Base-by-base conservation (phyloP, 2,113 vertebrate species). In the Oceanites oceanicus region DNA sequence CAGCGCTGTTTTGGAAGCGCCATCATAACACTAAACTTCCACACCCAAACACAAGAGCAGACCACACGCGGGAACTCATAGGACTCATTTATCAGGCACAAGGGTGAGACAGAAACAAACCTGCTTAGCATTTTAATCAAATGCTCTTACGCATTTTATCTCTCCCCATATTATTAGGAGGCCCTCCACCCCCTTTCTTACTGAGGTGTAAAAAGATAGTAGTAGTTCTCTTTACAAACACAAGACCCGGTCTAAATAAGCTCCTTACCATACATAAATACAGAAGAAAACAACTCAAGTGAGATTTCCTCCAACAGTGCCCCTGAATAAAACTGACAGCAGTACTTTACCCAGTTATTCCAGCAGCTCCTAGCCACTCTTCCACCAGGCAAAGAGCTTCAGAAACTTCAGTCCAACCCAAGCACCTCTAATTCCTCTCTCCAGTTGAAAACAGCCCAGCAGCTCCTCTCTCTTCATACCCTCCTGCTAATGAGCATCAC, bases 31-130 rank as follows among this genome's bases (percentile, higher is more conserved):
- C 21, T 23, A 23, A 73, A 55, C 49, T 87, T 58, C 19, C 27
- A 84, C 11, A 7, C 12, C 36, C 71, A 63, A 61, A 66, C 14
- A 32, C 38, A 44, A 20, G 42, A 79, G 8, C 36, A 40, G 23
- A 32, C 22, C 6, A 8, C 0, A 0, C 8, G 34, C 3, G 0
- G 27, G 15, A 59, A 19, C 2, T 23, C 40, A 8, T 0, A 23
- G 21, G 8, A 20, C 9, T 29, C 5, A 15, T 12, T 45, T 29
- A 36, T 4, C 18, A 62, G 22, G 11, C 4, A 53, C 19, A 36
- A 22, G 3, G 1, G 2, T 11, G 16, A 72, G 29, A 59, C 9
- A 19, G 26, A 38, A n/a, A 34, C 4, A 25, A 25, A 17, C 3
- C 25, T 29, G 2, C 30, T 32, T 38, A 23, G 11, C 14, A 34